These are phyloP conservation scores for Leuciscus idus DNA, from an alignment of 2,113 vertebrate species.

Conservation along the genomic window DNA sequence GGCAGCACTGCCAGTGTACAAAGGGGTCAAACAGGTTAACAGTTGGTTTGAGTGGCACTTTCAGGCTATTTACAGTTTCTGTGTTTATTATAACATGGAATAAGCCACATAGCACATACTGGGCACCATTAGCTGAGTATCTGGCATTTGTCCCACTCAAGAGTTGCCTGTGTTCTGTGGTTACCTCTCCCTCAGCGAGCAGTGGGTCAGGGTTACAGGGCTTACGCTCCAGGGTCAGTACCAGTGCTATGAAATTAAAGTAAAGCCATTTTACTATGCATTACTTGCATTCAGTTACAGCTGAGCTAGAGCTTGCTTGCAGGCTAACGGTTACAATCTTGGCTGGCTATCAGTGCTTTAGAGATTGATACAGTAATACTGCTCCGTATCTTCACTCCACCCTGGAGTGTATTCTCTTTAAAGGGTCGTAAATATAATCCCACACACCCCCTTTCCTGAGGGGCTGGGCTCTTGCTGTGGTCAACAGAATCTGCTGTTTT, in stretches of 20 bases:
- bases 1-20: background rate
- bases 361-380: constrained; percentile 1
- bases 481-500: constrained; percentile 40
- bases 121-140: constrained; percentile 7
- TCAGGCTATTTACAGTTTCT: background rate
- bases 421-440: constrained; percentile 23
- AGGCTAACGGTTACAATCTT: background rate
- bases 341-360: constrained; percentile 8
- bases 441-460: background rate
- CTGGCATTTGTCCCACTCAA: constrained; percentile 50
- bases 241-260: constrained; percentile 39
- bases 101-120: background rate
- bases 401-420: background rate
- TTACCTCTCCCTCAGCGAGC: constrained; percentile 28
- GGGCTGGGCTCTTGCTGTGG: constrained; percentile 43
- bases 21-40: constrained; percentile 6
- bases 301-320: constrained; percentile 27
- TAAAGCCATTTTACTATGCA: constrained; percentile 36
- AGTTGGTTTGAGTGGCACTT: constrained; percentile 5
- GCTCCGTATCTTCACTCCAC: background rate
- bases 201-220: constrained; percentile 18
- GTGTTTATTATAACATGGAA: background rate
- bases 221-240: constrained; percentile 24
- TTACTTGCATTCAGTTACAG: constrained; percentile 29
- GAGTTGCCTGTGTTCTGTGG: constrained; percentile 54